Evolutionary conservation across 1,140 invertebrate genomes (phyloP).

Genomic region (Tyrophagus putrescentiae): DNA sequence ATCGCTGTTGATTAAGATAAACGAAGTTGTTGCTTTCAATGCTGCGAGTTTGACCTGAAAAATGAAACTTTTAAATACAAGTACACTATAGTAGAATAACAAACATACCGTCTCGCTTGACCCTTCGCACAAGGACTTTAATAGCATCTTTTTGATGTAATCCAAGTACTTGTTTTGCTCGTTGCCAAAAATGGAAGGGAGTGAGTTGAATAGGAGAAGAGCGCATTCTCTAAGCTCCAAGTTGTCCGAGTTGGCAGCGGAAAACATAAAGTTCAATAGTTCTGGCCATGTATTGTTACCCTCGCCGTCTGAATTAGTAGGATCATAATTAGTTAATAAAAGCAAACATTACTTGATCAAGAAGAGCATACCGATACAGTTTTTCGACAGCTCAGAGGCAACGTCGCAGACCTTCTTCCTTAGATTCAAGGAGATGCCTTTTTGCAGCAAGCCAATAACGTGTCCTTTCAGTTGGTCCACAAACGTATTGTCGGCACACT

Average conservation of each 20-base stretch:
- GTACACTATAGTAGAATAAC: constrained; percentile 8
- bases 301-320: constrained; percentile 55
- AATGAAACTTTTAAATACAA: neutral
- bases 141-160: constrained; percentile 86
- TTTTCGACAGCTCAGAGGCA: constrained; percentile 79
- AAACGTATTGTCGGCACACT: constrained; percentile 57
- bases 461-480: constrained; percentile 70
- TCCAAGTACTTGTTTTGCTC: constrained; percentile 78
- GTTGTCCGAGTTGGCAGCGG: constrained; percentile 68
- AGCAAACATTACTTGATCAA: neutral
- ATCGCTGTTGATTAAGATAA: constrained; percentile 78
- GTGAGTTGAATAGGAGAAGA: constrained; percentile 79
- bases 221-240: constrained; percentile 77
- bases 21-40: constrained; percentile 51
- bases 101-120: constrained; percentile 45
- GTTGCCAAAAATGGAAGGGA: constrained; percentile 91
- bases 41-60: constrained; percentile 36
- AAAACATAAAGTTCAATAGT: constrained; percentile 87
- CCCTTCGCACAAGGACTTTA: constrained; percentile 54
- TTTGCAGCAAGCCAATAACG: constrained; percentile 63
- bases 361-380: constrained; percentile 51
- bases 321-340: neutral
- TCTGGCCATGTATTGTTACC: constrained; percentile 94
- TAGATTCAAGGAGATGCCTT: constrained; percentile 52
- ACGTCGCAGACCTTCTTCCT: constrained; percentile 86